These are phyloP conservation scores for Peromyscus polionotus DNA, from an alignment of 2,113 vertebrate genomes.

Conservation along the genomic window DNA sequence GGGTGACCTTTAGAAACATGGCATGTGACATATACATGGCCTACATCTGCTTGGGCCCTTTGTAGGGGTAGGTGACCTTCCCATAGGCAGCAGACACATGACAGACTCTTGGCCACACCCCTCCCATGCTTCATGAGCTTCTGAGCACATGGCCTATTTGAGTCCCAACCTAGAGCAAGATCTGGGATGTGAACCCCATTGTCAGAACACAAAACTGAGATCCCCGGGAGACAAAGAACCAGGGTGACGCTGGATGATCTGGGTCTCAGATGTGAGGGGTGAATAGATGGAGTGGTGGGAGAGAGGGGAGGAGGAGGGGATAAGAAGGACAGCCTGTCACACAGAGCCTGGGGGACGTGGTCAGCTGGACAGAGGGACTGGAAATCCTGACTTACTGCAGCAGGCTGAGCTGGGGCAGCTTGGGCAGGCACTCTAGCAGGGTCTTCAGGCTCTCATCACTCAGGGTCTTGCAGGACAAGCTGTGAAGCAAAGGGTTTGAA, in stretches of 20 bases:
- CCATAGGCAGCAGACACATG: neutral
- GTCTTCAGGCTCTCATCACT: constrained; percentile 85
- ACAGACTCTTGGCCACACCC: neutral
- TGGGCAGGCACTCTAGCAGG: constrained; percentile 86
- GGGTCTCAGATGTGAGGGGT: neutral
- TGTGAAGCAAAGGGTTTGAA: constrained; percentile 79
- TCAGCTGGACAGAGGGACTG: neutral
- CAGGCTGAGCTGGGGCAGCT: constrained; percentile 85
- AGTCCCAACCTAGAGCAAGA: neutral
- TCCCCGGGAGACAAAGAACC: neutral
- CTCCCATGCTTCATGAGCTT: neutral
- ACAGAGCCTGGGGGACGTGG: neutral
- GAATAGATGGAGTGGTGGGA: neutral
- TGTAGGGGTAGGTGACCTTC: neutral
- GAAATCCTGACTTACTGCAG: constrained; percentile 88
- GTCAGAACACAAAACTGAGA: constrained; percentile 44
- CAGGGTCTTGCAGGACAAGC: constrained; percentile 89
- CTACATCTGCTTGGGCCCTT: neutral
- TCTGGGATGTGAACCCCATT: neutral
- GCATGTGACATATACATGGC: neutral
- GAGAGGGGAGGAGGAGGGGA: neutral
- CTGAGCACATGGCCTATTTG: neutral
- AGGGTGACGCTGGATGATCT: neutral
- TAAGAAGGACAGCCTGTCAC: neutral
- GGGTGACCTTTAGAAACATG: constrained; percentile 36